Evolutionary conservation across 1,140 invertebrate species (phyloP), one percentile per base, ranked within the genome.

Genomic region (Anadara kagoshimensis): DNA sequence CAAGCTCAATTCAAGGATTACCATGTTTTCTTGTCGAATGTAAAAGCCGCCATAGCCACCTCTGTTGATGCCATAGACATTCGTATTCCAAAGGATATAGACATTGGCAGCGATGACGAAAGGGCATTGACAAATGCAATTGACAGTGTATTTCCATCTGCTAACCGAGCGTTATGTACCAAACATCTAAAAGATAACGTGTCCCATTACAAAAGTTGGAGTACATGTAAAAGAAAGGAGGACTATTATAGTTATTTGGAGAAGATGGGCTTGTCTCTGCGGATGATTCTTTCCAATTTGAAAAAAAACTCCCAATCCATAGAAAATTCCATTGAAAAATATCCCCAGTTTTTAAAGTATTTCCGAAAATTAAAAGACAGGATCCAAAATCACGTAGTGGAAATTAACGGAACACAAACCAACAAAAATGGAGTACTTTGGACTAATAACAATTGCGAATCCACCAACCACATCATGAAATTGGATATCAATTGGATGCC

Each of bases 101-200:
- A n/a, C 1, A 66, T 66, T 8, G 57, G 57, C 12, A 59, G 57
- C n/a, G 57, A 59, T n/a, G 57, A 59, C 57, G 57, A 59, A 59
- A 5, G 20, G 16, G 57, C 26, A 14, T n/a, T 41, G 7, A 59
- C 57, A 26, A 59, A 59, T 16, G 57, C 57, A 1, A 29, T 59
- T 11, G 57, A 59, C 11, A 16, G 43, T 18, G 29, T 59, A 14
- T 59, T 57, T 26, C 44, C 61, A 4, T 45, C 44, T 22, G 18
- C 44, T 10, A 12, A 10, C 4, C 36, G 61, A 24, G 10, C 41
- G 4, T 47, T 63, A 8, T 63, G 61, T 20, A 47, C 61, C 1
- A 63, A 63, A 24, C 61, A 63, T 47, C 22, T 63, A 22, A 63
- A 63, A 63, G 61, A 63, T 20, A 63, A 63, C 24, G 44, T 63